Conservation (phyloP, 2,797 vertebrate genomes). For the Hoplostethus atlanticus region DNA sequence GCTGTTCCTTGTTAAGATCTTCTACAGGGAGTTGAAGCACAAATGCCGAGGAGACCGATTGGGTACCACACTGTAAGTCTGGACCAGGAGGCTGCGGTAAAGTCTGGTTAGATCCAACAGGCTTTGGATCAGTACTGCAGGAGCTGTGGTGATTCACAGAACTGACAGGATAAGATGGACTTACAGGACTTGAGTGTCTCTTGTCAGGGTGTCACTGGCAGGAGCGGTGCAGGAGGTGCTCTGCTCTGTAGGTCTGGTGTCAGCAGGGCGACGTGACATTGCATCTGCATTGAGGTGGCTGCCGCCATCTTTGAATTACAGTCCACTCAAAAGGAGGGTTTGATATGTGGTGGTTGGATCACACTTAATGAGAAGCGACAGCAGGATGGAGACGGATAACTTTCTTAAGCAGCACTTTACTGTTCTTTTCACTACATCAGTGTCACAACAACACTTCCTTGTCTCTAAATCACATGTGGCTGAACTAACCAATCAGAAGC, state of each 20-base stretch:
- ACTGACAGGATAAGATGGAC: not conserved
- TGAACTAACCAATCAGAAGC: no score
- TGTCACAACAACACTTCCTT: no score
- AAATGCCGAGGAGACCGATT: not conserved
- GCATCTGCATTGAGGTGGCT: conserved; percentile 30
- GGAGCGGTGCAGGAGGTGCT: not conserved
- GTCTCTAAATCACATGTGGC: no score
- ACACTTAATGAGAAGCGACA: no score
- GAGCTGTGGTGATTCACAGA: not conserved
- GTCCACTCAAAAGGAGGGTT: conserved; percentile 35
- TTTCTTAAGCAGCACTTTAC: no score
- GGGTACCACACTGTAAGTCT: not conserved
- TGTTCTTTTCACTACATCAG: no score
- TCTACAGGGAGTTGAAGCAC: not conserved
- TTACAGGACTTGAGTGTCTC: not conserved
- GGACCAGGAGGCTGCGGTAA: not conserved
- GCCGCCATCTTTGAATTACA: conserved; percentile 24
- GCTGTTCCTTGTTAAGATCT: conserved; percentile 1
- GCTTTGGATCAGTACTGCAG: not conserved
- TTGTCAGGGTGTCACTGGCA: not conserved
- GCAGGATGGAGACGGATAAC: no score
- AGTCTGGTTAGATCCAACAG: not conserved
- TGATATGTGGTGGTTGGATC: no score
- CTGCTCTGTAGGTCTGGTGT: not conserved
- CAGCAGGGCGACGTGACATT: conserved; percentile 20